Percentiles rank a stretch among this genome's conserved stretches.
Conservation (phyloP, 2,888 invertebrate species). For the Tribolium freemani region DNA sequence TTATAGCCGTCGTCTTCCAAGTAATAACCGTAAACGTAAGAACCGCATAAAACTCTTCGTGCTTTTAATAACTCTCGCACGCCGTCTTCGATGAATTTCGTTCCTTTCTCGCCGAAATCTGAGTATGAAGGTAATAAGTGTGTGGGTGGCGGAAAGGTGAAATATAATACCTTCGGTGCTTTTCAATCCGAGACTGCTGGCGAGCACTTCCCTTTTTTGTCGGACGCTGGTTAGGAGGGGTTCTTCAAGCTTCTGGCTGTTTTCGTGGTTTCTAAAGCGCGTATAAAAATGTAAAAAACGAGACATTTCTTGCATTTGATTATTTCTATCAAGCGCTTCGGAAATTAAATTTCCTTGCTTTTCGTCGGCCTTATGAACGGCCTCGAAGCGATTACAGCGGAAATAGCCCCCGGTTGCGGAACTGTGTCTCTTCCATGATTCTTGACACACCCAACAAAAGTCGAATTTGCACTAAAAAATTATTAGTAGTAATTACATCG, state of each 20-base stretch:
- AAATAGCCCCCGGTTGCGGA: slow-evolving; percentile 80
- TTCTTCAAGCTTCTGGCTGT: slow-evolving; percentile 75
- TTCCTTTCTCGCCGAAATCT: slow-evolving; percentile 67
- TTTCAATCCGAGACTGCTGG: slow-evolving; percentile 68
- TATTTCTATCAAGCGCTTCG: slow-evolving; percentile 73
- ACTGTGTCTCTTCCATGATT: slow-evolving; percentile 79
- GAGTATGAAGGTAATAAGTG: slow-evolving; percentile 13
- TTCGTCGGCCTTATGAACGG: slow-evolving; percentile 75
- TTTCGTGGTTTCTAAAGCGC: slow-evolving; percentile 76
- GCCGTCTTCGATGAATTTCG: slow-evolving; percentile 75
- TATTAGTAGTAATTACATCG: slow-evolving; percentile 4
- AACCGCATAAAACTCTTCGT: slow-evolving; percentile 75
- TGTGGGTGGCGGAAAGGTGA: not conserved
- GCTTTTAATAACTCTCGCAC: slow-evolving; percentile 76
- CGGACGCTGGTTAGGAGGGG: slow-evolving; percentile 72
- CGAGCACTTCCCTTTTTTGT: slow-evolving; percentile 75
- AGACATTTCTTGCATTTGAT: slow-evolving; percentile 74
- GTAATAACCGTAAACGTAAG: slow-evolving; percentile 79
- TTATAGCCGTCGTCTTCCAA: slow-evolving; percentile 76
- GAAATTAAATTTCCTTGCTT: slow-evolving; percentile 72
- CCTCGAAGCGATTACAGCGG: slow-evolving; percentile 74
- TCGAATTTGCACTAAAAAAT: slow-evolving; percentile 77
- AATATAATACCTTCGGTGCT: slow-evolving; percentile 62
- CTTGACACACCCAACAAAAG: slow-evolving; percentile 81
- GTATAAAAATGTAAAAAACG: slow-evolving; percentile 78